Evolutionary conservation across 2,888 invertebrate genomes (phyloP), one percentile per base, ranked within the genome.

Genomic region (Candidula unifasciata): DNA sequence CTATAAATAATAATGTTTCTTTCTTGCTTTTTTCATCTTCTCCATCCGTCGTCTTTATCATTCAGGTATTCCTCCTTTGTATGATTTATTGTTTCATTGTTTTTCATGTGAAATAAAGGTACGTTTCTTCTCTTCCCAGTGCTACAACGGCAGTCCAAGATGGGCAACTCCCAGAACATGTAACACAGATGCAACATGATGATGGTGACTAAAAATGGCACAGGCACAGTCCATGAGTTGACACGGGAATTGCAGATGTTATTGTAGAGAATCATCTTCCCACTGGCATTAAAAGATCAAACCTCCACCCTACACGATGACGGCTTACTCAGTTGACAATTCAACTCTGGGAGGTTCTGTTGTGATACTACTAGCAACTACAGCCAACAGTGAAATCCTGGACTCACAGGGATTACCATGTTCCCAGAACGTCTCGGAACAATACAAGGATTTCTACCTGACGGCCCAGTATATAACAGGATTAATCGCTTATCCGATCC

Each of bases 381-480:
- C 3, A 2, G 2, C 44, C n/a, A 66, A 35, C 6, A 79, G 54
- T 5, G 52, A 44, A 21, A 1, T 16, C 2, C 35, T 16, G 2
- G 64, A 54, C 16, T 30, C n/a, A 33, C 73, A 78, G 35, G 74
- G 52, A 18, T 10, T 85, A 33, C 74, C 80, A 18, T 87, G 87
- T 44, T 57, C 71, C 37, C 33, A 64, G 60, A 86, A 87, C 81
- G 78, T 66, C 18, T 87, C 86, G 10, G 86, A 86, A 13, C 88
- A 87, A 24, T 89, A 89, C 86, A 83, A 88, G 57, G 86, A 89
- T 24, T 92, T 93, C 83, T 92, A 91, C 86, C 81, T 89, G 35
- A 89, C 86, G 27, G 90, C 92, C 0, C 89, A 89, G 85, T 88
- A 89, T 74, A 88, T 91, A 24, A 92, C 91, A 2, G 93, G 93